Evolutionary conservation across 2,888 invertebrate species (phyloP).

Genomic region (Rutpela maculata): DNA sequence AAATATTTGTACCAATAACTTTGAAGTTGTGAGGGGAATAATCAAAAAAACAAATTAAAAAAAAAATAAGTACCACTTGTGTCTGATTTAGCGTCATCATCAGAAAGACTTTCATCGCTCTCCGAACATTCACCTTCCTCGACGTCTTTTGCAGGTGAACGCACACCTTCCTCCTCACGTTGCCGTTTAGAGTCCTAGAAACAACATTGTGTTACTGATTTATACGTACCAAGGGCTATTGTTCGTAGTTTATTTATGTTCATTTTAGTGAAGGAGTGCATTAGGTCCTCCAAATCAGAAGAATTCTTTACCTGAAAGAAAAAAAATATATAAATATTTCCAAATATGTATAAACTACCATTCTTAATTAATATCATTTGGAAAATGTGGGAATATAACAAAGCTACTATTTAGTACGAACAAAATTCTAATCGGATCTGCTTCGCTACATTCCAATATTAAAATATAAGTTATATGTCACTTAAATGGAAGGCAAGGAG

Average conservation of each 20-base stretch:
- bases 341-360: too few species aligned
- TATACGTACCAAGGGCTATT: constrained; percentile 77
- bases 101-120: constrained; percentile 67
- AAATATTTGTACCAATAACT: too few species aligned
- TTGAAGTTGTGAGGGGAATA: not conserved
- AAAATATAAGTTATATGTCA: too few species aligned
- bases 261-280: constrained; percentile 71
- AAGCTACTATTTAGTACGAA: too few species aligned
- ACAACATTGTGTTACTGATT: constrained; percentile 69
- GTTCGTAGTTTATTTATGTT: constrained; percentile 75
- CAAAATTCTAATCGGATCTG: too few species aligned
- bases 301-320: constrained; percentile 72
- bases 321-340: constrained; percentile 38
- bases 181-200: constrained; percentile 69
- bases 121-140: constrained; percentile 84
- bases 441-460: too few species aligned
- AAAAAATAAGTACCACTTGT: constrained; percentile 64
- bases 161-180: constrained; percentile 44
- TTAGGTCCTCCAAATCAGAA: constrained; percentile 71
- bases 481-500: too few species aligned
- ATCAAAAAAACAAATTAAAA: constrained; percentile 45
- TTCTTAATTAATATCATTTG: too few species aligned
- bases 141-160: constrained; percentile 63
- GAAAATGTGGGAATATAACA: too few species aligned
- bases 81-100: constrained; percentile 71